Base-by-base conservation (phyloP, 2,113 vertebrate species). In the Eonycteris spelaea region DNA sequence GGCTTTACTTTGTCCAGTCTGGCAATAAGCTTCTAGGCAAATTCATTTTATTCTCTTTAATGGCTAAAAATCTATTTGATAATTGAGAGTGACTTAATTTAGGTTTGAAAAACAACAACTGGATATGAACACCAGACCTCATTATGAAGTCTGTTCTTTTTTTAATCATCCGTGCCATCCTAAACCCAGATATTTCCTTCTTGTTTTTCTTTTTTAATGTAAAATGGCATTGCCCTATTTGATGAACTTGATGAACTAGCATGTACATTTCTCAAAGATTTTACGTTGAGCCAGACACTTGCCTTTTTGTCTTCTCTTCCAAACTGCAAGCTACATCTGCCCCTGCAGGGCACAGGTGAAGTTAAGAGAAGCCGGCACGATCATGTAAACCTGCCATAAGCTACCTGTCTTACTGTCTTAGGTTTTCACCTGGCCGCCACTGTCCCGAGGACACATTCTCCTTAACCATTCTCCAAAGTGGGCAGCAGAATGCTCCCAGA, bases 21-120 rank as follows among this genome's bases (percentile, higher is more conserved):
- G 96, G 94, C 5, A 4, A 51, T 30, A 73, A 82, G 38, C 80
- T 96, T 1, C 0, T 77, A 78, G 86, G 88, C 55, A 94, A 97
- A 97, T 98, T 96, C 98, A 96, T 98, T 97, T 91, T 78, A 74
- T 97, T 87, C 38, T 96, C 79, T 87, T 79, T 97, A 97, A 97
- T 91, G 90, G 82, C 86, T 12, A 38, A 88, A 96, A 74, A 90
- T 43, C 95, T 97, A 63, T 97, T 93, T 98, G 91, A 79, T 73
- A 65, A 40, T 94, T 82, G 75, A 92, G 38, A 77, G 93, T 97
- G 97, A 91, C 45, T 77, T 94, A 71, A 67, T 85, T 98, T 78
- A 84, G 2, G 68, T 78, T 97, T 87, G 85, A 93, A 95, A 91
- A 88, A 26, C 57, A 88, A 87, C 89, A 87, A 67, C 18, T 28